Base-by-base conservation (phyloP, 2,888 invertebrate species). In the Drosophila neoperkinsi region DNA sequence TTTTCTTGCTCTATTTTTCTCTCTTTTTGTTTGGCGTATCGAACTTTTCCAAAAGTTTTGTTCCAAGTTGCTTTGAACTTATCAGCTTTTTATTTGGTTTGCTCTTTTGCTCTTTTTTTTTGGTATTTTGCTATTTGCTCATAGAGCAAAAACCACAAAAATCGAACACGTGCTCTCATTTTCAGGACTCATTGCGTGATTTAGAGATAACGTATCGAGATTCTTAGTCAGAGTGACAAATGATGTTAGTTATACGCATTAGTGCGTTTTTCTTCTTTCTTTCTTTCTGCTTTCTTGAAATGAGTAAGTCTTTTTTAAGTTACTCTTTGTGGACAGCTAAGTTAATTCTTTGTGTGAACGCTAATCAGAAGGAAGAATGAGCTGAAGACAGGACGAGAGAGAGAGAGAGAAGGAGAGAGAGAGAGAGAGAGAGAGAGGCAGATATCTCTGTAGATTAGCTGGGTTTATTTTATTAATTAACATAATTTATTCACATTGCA, bases 1-100 rank as follows among this genome's bases (percentile, higher is more conserved):
- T 30, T 30, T n/a, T 34, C n/a, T 4, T n/a, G 31, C n/a, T 34
- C 25, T 49, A 51, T 3, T 34, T 25, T 31, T 28, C 16, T 56
- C 46, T 65, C 9, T 28, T 52, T 56, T 71, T 46, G 34, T 59
- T 66, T 65, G 61, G 28, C 33, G 56, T 51, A 57, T 77, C 57
- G 66, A 71, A 77, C 56, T 70, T 72, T 62, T 66, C 61, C 70
- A 66, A 74, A 88, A 86, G 79, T 86, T 84, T 76, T 51, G 18
- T 18, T 6, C n/a, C 64, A 81, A 82, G 70, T 72, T 70, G 53
- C 68, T 74, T 83, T 72, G 53, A 75, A 77, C 72, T 81, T 84
- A 86, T 88, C 81, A 76, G 74, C 74, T 75, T 71, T 76, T 83
- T 81, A 81, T 78, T 74, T 82, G 74, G 51, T 58, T 61, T 71